Conservation (phyloP, 2,888 invertebrate species). For the Heliconius hortense region DNA sequence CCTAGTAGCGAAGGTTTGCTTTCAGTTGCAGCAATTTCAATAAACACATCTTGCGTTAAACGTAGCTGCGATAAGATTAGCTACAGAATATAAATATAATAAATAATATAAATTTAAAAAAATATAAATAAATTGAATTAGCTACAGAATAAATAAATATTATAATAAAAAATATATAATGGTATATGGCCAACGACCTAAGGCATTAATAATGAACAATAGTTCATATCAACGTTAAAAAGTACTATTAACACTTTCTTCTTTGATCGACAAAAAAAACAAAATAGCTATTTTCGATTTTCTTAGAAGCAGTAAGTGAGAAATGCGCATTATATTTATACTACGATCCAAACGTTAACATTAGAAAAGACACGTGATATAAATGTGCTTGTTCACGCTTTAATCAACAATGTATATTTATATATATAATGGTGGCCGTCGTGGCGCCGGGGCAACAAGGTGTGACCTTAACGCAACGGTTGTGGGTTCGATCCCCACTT, state of each 20-base stretch:
- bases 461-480: too few relatives aligned
- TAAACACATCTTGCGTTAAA: neutral
- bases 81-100: neutral
- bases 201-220: too few relatives aligned
- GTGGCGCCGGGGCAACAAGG: too few relatives aligned
- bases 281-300: neutral
- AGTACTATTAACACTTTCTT: neutral
- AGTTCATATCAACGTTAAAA: neutral
- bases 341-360: neutral
- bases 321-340: constrained; percentile 4
- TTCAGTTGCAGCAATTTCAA: neutral
- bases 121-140: too few relatives aligned
- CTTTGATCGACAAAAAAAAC: neutral
- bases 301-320: neutral
- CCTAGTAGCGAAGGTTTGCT: neutral
- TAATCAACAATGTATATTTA: neutral
- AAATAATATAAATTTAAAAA: too few relatives aligned
- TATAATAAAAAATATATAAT: too few relatives aligned
- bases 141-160: too few relatives aligned
- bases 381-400: neutral
- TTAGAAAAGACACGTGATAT: neutral
- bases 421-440: too few relatives aligned
- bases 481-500: too few relatives aligned
- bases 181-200: too few relatives aligned
- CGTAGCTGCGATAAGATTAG: neutral